These are phyloP conservation scores for Papilio gigon DNA, from an alignment of 2,888 invertebrate genomes.

Conservation along the genomic window DNA sequence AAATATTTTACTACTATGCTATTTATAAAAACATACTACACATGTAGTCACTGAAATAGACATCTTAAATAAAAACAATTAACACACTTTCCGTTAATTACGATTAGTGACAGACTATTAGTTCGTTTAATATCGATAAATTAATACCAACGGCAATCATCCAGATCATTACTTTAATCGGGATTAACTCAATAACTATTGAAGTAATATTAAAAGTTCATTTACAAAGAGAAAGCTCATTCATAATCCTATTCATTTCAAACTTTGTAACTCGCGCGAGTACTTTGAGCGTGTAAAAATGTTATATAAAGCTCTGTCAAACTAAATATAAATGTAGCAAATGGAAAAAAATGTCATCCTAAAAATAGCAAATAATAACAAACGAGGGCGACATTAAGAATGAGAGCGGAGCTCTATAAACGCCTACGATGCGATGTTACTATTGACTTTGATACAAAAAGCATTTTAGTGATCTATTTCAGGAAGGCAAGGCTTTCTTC, in stretches of 20 bases:
- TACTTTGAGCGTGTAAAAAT: no score
- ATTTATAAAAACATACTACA: background rate
- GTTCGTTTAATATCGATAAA: background rate
- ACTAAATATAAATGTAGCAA: background rate
- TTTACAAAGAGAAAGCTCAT: background rate
- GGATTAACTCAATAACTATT: no score
- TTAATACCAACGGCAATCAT: background rate
- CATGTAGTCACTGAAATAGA: background rate
- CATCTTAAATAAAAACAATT: background rate
- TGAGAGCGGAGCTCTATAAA: background rate
- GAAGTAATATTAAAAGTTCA: no score
- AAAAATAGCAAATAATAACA: conserved; percentile 8
- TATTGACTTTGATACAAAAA: background rate
- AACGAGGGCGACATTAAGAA: background rate
- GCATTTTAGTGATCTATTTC: conserved; percentile 13
- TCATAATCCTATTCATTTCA: background rate
- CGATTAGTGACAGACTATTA: background rate
- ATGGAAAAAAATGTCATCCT: background rate
- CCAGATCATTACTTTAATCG: background rate
- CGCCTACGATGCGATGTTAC: background rate
- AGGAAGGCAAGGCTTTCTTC: background rate
- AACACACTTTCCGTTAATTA: background rate
- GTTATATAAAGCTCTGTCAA: background rate
- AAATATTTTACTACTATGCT: background rate
- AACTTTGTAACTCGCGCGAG: background rate